Conservation (phyloP, 2,888 invertebrate genomes). For the Pelosia muscerda region DNA sequence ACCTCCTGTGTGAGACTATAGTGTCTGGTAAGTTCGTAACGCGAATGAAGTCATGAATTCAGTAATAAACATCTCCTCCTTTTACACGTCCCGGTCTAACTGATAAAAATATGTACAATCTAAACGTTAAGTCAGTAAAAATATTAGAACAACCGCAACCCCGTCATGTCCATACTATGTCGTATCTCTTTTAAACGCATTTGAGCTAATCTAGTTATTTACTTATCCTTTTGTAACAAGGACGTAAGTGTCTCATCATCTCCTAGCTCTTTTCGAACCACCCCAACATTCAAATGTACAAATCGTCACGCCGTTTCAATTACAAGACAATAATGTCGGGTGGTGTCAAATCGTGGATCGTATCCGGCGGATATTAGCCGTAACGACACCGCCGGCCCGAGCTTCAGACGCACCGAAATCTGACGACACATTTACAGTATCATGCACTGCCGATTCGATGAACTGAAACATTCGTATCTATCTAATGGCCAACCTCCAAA, state of each 20-base stretch:
- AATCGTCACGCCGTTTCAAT: slow-evolving; percentile 83
- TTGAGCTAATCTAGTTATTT: background rate
- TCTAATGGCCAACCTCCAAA: slow-evolving; percentile 22
- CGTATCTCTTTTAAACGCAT: too few species aligned
- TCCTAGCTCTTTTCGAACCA: slow-evolving; percentile 37
- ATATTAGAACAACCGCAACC: too few species aligned
- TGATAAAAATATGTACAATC: too few species aligned
- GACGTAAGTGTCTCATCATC: slow-evolving; percentile 29
- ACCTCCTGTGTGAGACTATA: too few species aligned
- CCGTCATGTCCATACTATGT: too few species aligned
- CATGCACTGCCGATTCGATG: slow-evolving; percentile 27
- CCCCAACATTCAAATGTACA: slow-evolving; percentile 65
- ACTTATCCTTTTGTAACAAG: background rate
- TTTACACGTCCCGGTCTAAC: background rate
- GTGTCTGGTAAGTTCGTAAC: too few species aligned
- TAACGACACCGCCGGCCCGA: slow-evolving; percentile 63
- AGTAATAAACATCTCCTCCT: background rate
- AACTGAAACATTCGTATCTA: slow-evolving; percentile 9
- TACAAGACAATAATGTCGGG: slow-evolving; percentile 77
- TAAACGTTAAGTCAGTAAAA: background rate
- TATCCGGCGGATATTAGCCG: slow-evolving; percentile 84
- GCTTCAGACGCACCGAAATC: slow-evolving; percentile 76
- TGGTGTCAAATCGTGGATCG: slow-evolving; percentile 66
- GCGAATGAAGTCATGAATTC: background rate
- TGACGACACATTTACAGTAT: slow-evolving; percentile 81